These are phyloP conservation scores for Allophyes oxyacanthae DNA, from an alignment of 2,888 invertebrate genomes.

Conservation along the genomic window DNA sequence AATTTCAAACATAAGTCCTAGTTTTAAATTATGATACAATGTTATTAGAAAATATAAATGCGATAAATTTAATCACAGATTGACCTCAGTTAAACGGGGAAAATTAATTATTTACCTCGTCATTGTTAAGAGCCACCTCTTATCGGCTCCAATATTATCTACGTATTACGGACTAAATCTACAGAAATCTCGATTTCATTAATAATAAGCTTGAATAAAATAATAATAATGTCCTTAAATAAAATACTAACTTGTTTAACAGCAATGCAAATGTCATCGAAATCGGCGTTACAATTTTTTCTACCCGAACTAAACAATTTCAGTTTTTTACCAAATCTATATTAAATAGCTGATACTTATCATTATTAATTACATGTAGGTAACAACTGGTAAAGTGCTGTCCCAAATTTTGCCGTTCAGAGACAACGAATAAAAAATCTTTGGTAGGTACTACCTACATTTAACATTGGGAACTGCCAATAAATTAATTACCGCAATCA, in stretches of 20 bases:
- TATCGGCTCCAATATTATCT: too few species aligned
- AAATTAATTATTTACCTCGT: conserved; percentile 26
- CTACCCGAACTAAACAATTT: background rate
- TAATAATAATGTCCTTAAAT: too few species aligned
- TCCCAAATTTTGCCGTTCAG: background rate
- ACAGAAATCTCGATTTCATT: too few species aligned
- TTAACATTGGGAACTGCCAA: conserved; percentile 10
- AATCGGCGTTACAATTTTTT: too few species aligned
- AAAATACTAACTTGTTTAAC: too few species aligned
- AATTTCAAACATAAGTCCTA: too few species aligned
- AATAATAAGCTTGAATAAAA: too few species aligned
- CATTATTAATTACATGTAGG: background rate
- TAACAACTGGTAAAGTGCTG: background rate
- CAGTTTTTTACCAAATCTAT: too few species aligned
- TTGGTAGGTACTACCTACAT: too few species aligned
- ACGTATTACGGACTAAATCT: background rate
- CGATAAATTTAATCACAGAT: conserved; percentile 23
- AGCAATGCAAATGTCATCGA: too few species aligned
- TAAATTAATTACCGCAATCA: conserved; percentile 18
- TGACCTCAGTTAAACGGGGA: conserved; percentile 17
- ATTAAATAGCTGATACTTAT: too few species aligned
- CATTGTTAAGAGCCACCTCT: conserved; percentile 21
- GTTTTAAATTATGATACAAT: background rate
- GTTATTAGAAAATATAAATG: conserved; percentile 8
- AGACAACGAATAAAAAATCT: background rate